Conservation (phyloP, 1,140 invertebrate genomes). For the Euura saliciscinereae region DNA sequence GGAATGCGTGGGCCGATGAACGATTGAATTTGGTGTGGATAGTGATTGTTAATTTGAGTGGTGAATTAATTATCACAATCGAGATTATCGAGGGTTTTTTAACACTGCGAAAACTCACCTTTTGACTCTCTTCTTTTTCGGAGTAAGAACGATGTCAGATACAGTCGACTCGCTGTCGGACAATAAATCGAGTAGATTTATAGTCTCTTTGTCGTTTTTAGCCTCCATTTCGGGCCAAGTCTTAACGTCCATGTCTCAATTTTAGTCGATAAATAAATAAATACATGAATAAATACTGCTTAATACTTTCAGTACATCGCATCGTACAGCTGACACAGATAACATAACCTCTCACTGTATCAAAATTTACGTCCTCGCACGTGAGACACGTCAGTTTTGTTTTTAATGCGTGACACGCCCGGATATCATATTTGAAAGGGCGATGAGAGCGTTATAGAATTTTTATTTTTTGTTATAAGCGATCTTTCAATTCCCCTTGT, state of each 20-base stretch:
- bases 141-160: conserved; percentile 64
- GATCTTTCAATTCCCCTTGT: no score
- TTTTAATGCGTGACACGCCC: no score
- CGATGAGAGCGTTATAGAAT: no score
- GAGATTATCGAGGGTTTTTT: background rate
- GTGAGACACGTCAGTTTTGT: no score
- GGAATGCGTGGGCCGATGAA: background rate
- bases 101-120: conserved; percentile 48
- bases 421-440: no score
- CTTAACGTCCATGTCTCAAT: background rate
- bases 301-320: conserved; percentile 1
- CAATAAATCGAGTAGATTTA: conserved; percentile 66
- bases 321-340: background rate
- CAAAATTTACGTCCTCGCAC: no score
- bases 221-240: conserved; percentile 40
- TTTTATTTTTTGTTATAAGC: no score
- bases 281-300: background rate
- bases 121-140: conserved; percentile 63
- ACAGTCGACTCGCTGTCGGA: conserved; percentile 67
- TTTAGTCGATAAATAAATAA: background rate
- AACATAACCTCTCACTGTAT: no score
- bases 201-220: conserved; percentile 68
- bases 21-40: no score
- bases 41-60: background rate
- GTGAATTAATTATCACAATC: background rate